A percentile compares a stretch with the other conserved stretches of the same genome.
phyloP scores from a whole-genome alignment of 2,797 vertebrate species.

The Acanthis flammea region DNA sequence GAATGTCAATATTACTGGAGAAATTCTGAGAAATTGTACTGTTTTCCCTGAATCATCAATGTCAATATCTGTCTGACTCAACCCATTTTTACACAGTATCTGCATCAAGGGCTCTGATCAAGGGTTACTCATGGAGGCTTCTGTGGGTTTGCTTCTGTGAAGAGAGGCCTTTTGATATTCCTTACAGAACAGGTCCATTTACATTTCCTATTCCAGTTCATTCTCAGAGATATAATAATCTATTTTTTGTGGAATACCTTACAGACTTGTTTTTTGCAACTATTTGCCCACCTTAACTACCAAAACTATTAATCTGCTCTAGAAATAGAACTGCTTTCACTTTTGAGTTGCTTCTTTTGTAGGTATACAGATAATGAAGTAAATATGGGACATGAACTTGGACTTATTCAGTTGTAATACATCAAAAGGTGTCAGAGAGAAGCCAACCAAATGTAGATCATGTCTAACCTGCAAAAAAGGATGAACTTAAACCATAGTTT shows the following conservation, averaged over 20 bases:
- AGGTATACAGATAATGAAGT: neutral
- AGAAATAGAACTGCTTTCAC: neutral
- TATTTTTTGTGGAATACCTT: neutral
- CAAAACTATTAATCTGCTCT: neutral
- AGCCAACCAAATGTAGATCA: neutral
- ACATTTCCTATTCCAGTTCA: neutral
- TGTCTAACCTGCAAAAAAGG: neutral
- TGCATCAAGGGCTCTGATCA: neutral
- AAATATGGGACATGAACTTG: neutral
- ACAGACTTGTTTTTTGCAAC: neutral
- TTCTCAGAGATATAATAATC: neutral
- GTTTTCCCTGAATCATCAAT: neutral
- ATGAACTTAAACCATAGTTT: neutral
- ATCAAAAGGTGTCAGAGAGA: neutral
- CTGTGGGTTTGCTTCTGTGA: neutral
- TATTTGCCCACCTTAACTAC: neutral
- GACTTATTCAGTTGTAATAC: neutral
- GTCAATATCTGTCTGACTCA: neutral
- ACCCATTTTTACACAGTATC: neutral
- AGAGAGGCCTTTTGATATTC: neutral
- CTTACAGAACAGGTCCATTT: neutral
- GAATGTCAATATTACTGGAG: neutral
- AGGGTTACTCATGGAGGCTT: neutral
- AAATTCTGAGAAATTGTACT: neutral
- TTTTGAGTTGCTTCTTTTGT: neutral